These are phyloP conservation scores for Noctua fimbriata DNA, from an alignment of 2,888 invertebrate genomes.

Conservation along the genomic window DNA sequence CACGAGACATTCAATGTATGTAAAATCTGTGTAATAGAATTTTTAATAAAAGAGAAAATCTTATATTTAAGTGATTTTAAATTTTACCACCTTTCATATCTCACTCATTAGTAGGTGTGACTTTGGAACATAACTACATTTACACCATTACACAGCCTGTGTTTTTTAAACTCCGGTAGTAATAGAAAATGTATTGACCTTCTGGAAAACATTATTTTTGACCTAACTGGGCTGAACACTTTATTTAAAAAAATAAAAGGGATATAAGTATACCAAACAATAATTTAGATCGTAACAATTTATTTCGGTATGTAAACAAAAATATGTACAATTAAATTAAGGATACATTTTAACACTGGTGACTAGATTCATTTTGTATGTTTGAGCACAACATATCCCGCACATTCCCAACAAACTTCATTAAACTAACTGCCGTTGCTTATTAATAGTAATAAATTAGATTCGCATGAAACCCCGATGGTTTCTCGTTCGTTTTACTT, in stretches of 20 bases:
- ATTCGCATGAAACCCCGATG: conserved; percentile 66
- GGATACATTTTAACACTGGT: conserved; percentile 67
- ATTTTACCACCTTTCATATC: background rate
- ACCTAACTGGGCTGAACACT: background rate
- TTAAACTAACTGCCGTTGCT: conserved; percentile 65
- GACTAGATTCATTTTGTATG: conserved; percentile 85
- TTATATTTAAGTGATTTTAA: conserved; percentile 31
- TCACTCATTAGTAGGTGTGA: background rate
- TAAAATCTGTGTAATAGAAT: conserved; percentile 81
- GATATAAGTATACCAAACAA: conserved; percentile 5
- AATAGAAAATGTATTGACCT: background rate
- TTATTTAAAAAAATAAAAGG: background rate
- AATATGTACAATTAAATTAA: conserved; percentile 69
- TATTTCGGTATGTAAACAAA: conserved; percentile 67
- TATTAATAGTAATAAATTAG: conserved; percentile 53
- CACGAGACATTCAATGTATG: conserved; percentile 67
- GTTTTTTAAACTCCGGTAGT: background rate
- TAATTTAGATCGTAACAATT: conserved; percentile 43
- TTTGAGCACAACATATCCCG: conserved; percentile 76
- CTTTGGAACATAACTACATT: background rate
- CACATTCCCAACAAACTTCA: conserved; percentile 74
- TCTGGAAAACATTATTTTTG: background rate
- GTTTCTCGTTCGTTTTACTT: conserved; percentile 75
- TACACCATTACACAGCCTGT: background rate
- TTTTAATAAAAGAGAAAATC: conserved; percentile 79